Evolutionary conservation across 2,113 vertebrate genomes (phyloP).

Genomic region (Furnarius figulus): DNA sequence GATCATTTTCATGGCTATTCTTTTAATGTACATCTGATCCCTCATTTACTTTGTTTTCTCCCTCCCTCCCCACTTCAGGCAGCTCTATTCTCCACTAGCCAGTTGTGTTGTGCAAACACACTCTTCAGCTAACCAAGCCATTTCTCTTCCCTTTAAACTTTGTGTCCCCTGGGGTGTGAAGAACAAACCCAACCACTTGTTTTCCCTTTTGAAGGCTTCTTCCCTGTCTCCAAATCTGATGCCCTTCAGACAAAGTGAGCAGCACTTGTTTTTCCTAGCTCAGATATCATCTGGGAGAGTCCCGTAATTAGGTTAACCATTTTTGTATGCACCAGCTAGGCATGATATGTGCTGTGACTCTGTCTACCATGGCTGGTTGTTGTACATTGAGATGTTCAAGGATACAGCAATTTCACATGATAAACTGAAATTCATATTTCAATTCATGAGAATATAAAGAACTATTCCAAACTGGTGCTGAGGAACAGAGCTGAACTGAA

Average conservation of each 20-base stretch:
- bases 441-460: not conserved
- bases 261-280: not conserved
- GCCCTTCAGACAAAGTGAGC: not conserved
- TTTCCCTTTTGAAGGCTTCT: not conserved
- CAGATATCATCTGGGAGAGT: not conserved
- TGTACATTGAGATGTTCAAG: not conserved
- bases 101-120: not conserved
- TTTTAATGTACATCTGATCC: not conserved
- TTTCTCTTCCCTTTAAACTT: constrained; percentile 14
- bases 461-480: not conserved
- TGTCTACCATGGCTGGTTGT: not conserved
- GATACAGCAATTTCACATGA: not conserved
- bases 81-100: not conserved
- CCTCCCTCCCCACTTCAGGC: not conserved
- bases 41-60: not conserved
- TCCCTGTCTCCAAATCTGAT: not conserved
- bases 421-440: not conserved
- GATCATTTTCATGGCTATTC: not conserved
- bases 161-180: not conserved
- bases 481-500: not conserved
- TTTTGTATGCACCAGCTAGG: not conserved
- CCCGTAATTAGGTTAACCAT: not conserved
- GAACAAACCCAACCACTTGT: not conserved
- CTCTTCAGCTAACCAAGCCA: not conserved
- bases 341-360: not conserved